Percentiles rank a stretch among this genome's conserved stretches.
These are phyloP conservation scores for Acanthornis magna DNA, from an alignment of 2,797 vertebrate genomes.

Conservation along the genomic window DNA sequence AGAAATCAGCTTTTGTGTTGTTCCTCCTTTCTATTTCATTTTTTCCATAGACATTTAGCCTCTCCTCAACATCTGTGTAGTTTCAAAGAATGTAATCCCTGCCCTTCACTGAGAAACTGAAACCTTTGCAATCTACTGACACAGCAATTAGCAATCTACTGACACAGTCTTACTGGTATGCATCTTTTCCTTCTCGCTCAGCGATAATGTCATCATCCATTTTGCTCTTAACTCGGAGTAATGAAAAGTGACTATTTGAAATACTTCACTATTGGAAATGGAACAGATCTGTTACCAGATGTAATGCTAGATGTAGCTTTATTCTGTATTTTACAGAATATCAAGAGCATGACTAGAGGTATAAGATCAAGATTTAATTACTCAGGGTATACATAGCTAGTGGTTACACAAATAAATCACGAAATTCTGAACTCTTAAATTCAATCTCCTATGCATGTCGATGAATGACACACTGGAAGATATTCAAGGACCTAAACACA, in stretches of 20 bases:
- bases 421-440: background rate
- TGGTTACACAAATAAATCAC: background rate
- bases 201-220: constrained; percentile 26
- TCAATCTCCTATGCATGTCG: background rate
- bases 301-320: background rate
- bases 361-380: background rate
- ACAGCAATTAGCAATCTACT: constrained; percentile 12
- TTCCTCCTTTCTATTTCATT: background rate
- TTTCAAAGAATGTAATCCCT: background rate
- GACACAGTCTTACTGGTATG: constrained; percentile 31
- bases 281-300: constrained; percentile 8
- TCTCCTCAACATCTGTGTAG: background rate
- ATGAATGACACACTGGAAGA: background rate
- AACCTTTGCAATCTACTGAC: constrained; percentile 9
- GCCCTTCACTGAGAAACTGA: constrained; percentile 1
- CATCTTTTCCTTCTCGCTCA: constrained; percentile 7
- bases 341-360: background rate
- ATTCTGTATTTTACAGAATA: background rate
- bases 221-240: constrained; percentile 5
- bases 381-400: background rate
- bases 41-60: background rate
- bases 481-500: background rate
- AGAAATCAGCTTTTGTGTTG: background rate
- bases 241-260: constrained; percentile 28
- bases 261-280: background rate